Percentiles rank a stretch among this genome's conserved stretches.
phyloP scores from a whole-genome alignment of 1,140 invertebrate species.

The Adoxophyes honmai region DNA sequence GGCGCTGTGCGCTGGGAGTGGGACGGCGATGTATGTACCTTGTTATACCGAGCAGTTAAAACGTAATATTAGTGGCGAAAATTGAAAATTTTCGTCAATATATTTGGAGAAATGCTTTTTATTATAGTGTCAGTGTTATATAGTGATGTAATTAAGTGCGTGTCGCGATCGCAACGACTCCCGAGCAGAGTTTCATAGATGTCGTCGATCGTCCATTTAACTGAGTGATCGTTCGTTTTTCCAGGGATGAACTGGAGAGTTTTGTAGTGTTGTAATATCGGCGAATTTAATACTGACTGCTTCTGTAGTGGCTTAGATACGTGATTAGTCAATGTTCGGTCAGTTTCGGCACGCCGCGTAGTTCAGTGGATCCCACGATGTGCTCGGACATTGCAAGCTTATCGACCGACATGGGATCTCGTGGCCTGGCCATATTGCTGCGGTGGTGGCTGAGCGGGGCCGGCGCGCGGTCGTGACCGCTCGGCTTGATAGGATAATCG shows the following conservation, averaged over 20 bases:
- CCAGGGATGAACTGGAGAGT: constrained; percentile 22
- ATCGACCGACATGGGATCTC: constrained; percentile 33
- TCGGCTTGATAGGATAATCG: constrained; percentile 27
- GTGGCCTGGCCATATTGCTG: constrained; percentile 36
- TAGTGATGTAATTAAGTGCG: background rate
- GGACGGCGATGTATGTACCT: constrained; percentile 53
- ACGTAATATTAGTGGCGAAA: constrained; percentile 62
- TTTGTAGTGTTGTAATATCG: constrained; percentile 18
- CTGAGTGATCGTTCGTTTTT: constrained; percentile 16
- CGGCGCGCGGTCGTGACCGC: constrained; percentile 2
- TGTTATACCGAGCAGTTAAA: constrained; percentile 59
- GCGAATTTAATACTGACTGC: constrained; percentile 8
- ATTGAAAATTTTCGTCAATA: constrained; percentile 56
- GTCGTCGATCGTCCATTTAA: constrained; percentile 24
- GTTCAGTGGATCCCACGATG: constrained; percentile 30
- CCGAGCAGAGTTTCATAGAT: constrained; percentile 1
- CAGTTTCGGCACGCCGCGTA: constrained; percentile 25
- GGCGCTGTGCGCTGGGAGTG: constrained; percentile 55
- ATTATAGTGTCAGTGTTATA: constrained; percentile 13
- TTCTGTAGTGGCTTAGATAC: constrained; percentile 8
- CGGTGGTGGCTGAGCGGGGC: background rate
- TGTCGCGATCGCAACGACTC: background rate
- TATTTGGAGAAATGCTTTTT: constrained; percentile 33
- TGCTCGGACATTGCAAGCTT: constrained; percentile 28
- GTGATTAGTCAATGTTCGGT: constrained; percentile 12